Percentiles rank a stretch among this genome's conserved stretches.
phyloP scores from a whole-genome alignment of 2,888 invertebrate species.

The Tricholauxania praeusta region DNA sequence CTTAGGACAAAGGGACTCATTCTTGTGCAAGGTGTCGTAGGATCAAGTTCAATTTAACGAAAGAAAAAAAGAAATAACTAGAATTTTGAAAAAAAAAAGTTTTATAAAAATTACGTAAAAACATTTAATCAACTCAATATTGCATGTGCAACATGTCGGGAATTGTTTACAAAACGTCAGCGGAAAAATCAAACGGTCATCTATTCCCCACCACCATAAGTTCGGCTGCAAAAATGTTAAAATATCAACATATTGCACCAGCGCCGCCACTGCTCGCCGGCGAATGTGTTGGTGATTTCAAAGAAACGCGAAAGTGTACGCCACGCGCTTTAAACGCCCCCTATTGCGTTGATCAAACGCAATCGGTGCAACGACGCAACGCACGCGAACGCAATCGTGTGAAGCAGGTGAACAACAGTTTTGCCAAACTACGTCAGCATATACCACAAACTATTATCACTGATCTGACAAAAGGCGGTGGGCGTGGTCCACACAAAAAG shows the following conservation, averaged over 20 bases:
- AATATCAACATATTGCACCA: conserved; percentile 70
- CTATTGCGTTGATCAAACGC: conserved; percentile 75
- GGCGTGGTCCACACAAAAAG: conserved; percentile 83
- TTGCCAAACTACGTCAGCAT: conserved; percentile 89
- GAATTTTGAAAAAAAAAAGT: conserved; percentile 25
- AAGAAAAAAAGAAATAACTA: conserved; percentile 33
- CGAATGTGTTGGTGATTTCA: conserved; percentile 45
- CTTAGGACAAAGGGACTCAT: conserved; percentile 71
- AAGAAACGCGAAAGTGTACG: conserved; percentile 70
- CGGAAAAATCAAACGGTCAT: conserved; percentile 33
- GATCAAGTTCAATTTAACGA: conserved; percentile 58
- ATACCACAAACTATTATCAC: conserved; percentile 85
- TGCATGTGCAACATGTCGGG: conserved; percentile 40
- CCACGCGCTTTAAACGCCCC: conserved; percentile 67
- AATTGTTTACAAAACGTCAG: conserved; percentile 48
- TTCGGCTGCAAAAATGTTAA: conserved; percentile 54
- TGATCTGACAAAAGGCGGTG: conserved; percentile 75
- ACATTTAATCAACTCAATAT: neutral
- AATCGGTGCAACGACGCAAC: conserved; percentile 90
- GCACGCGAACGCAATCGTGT: conserved; percentile 95
- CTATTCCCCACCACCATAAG: conserved; percentile 51
- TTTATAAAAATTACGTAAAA: conserved; percentile 38
- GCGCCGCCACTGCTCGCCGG: conserved; percentile 63
- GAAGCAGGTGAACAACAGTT: conserved; percentile 94
- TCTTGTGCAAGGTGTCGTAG: conserved; percentile 70